A percentile compares a stretch with the other conserved stretches of the same genome.
Conservation (phyloP, 2,113 vertebrate species). For the Trematomus loennbergii region DNA sequence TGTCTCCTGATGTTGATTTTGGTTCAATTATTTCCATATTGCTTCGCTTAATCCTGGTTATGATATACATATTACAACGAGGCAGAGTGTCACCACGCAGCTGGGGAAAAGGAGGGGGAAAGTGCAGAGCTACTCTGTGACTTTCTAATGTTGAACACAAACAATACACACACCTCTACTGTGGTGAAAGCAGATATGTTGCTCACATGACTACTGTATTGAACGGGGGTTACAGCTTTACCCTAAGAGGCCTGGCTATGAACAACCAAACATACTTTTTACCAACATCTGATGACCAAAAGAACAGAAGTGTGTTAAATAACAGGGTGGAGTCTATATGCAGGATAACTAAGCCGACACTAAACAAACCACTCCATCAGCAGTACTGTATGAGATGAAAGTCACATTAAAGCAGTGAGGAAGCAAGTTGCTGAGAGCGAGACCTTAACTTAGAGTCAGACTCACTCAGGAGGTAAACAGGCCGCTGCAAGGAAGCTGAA, state of each 20-base stretch:
- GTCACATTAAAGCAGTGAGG: slow-evolving; percentile 3
- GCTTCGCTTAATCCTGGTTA: slow-evolving; percentile 13
- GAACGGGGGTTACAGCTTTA: not conserved
- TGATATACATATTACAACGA: not conserved
- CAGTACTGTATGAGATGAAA: not conserved
- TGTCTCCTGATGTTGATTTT: slow-evolving; percentile 14
- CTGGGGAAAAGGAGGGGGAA: no score
- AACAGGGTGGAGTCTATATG: slow-evolving; percentile 3
- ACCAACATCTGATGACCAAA: slow-evolving; percentile 20
- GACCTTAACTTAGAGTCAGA: slow-evolving; percentile 49
- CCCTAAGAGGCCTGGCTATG: slow-evolving; percentile 11
- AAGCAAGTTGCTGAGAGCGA: not conserved
- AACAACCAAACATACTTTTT: slow-evolving; percentile 10
- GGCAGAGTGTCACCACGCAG: slow-evolving; percentile 7
- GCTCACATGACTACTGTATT: slow-evolving; percentile 8
- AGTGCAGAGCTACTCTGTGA: not conserved
- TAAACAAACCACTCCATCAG: slow-evolving; percentile 30
- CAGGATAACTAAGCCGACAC: slow-evolving; percentile 42
- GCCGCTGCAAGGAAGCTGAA: not conserved
- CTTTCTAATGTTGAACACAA: not conserved
- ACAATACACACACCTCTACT: not conserved
- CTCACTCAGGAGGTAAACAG: slow-evolving; percentile 33
- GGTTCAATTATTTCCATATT: slow-evolving; percentile 28
- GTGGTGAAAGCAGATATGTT: not conserved
- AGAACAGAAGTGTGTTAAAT: slow-evolving; percentile 11